Percentiles rank a stretch among this genome's conserved stretches.
These are phyloP conservation scores for Platysteira castanea DNA, from an alignment of 2,113 vertebrate species.

Conservation along the genomic window DNA sequence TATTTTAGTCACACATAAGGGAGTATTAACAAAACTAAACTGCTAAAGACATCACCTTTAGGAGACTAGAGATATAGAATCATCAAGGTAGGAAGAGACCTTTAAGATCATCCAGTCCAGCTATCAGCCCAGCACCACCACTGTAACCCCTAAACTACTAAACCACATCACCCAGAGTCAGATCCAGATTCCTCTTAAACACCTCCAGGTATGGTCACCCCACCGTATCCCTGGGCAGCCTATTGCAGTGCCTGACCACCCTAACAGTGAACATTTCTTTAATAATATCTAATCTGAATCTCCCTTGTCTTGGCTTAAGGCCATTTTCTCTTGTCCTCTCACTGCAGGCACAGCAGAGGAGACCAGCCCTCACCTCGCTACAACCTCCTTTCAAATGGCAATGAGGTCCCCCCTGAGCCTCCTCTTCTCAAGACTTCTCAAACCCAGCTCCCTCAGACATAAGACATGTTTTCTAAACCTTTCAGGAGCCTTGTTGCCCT, in stretches of 20 bases:
- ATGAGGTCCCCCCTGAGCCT: neutral
- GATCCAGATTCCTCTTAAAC: too few species aligned
- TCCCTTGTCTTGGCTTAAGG: too few species aligned
- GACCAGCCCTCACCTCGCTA: neutral
- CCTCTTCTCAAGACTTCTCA: neutral
- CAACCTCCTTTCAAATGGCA: accelerated
- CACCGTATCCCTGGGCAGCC: too few species aligned
- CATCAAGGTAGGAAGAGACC: neutral
- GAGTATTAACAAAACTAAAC: neutral
- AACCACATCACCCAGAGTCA: too few species aligned
- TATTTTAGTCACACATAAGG: neutral
- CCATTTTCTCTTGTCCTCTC: too few species aligned
- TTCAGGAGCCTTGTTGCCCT: neutral
- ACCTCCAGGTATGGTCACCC: too few species aligned
- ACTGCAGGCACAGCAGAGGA: accelerated
- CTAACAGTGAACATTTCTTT: too few species aligned
- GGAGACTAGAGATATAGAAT: neutral
- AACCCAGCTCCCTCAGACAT: neutral
- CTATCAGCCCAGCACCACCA: too few species aligned
- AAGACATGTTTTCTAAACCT: neutral
- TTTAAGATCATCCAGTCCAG: neutral
- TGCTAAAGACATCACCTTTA: neutral
- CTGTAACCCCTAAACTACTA: too few species aligned
- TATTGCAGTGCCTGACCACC: too few species aligned
- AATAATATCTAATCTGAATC: too few species aligned